Evolutionary conservation across 2,113 vertebrate genomes (phyloP).

Genomic region (Rissa tridactyla): DNA sequence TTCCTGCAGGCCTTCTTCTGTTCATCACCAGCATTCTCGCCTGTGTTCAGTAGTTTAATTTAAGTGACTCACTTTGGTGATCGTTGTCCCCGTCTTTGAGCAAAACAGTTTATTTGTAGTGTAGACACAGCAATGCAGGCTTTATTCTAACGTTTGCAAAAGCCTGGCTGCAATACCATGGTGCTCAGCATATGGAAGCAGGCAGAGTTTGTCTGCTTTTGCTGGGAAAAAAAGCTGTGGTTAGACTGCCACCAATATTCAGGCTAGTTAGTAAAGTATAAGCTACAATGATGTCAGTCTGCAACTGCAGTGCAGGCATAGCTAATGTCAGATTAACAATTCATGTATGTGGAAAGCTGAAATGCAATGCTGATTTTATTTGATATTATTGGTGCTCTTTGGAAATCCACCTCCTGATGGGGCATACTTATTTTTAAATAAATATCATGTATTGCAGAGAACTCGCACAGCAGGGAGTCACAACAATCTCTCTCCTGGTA

Average conservation of each 20-base stretch:
- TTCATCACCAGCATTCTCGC: neutral
- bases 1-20: neutral
- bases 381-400: neutral
- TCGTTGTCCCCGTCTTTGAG: neutral
- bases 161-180: neutral
- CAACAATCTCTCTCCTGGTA: neutral
- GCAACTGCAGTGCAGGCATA: neutral
- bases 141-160: neutral
- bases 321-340: neutral
- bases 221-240: neutral
- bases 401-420: conserved; percentile 14
- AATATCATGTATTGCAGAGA: neutral
- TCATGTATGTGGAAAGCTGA: neutral
- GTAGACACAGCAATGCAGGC: neutral
- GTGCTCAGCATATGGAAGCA: neutral
- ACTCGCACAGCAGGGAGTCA: conserved; percentile 1
- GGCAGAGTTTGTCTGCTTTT: neutral
- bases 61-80: neutral
- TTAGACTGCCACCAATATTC: neutral
- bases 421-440: conserved; percentile 7
- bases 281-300: neutral
- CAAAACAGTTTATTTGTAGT: neutral
- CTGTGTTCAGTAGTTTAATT: neutral
- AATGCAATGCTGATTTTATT: neutral
- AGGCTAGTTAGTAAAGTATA: neutral